Evolutionary conservation across 2,797 vertebrate species (phyloP).

Genomic region (Varecia variegata): DNA sequence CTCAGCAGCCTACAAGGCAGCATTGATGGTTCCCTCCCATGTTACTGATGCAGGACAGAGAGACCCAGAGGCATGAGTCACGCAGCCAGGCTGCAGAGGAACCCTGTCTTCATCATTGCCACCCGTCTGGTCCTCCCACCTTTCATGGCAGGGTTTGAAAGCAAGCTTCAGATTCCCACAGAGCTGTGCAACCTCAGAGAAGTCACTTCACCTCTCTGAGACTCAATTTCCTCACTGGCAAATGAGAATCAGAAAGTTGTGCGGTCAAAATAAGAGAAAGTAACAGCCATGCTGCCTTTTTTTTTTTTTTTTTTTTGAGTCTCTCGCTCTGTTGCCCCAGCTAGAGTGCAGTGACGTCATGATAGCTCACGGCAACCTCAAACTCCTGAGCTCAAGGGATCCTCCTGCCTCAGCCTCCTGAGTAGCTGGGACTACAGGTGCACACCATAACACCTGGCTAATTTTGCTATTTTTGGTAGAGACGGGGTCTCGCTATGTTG

Average conservation of each 20-base stretch:
- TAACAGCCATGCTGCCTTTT: neutral
- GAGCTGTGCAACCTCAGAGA: neutral
- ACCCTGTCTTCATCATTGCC: neutral
- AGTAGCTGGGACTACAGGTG: neutral
- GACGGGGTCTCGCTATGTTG: neutral
- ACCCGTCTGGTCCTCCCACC: neutral
- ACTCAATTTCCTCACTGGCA: neutral
- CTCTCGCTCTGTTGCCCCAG: no score
- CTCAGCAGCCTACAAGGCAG: fast-evolving
- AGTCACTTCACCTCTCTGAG: neutral
- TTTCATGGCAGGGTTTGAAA: neutral
- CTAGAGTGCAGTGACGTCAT: neutral
- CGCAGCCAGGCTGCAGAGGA: neutral
- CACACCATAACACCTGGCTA: neutral
- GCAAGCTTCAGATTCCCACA: neutral
- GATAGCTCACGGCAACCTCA: neutral
- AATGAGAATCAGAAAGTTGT: neutral
- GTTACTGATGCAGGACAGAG: neutral
- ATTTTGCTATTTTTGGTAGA: no score
- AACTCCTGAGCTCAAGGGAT: neutral
- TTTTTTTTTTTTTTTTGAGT: no score
- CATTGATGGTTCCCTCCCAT: no score
- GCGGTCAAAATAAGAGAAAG: neutral
- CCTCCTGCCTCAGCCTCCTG: no score
- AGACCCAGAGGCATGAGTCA: neutral